phyloP scores from a whole-genome alignment of 2,113 vertebrate species.

The Salvelinus sp. region DNA sequence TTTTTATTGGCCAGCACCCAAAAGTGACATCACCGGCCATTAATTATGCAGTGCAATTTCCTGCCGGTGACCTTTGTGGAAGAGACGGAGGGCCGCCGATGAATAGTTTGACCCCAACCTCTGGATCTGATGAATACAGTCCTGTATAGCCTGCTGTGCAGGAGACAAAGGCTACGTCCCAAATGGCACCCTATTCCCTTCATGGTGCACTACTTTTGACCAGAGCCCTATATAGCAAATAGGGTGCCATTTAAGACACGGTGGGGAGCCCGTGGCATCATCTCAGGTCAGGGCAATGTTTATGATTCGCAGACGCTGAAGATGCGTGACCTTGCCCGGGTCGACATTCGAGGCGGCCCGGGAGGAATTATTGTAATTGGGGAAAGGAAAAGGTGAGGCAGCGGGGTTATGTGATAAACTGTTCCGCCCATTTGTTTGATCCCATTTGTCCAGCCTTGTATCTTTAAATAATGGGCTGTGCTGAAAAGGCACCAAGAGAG shows the following conservation, averaged over 20 bases:
- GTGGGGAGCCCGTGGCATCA: not conserved
- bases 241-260: not conserved
- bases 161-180: not conserved
- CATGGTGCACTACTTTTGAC: not conserved
- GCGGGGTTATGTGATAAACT: constrained; percentile 33
- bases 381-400: constrained; percentile 26
- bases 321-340: constrained; percentile 33
- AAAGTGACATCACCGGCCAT: constrained; percentile 43
- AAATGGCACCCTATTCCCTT: too few relatives aligned
- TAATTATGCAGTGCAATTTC: constrained; percentile 65
- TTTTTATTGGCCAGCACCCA: constrained; percentile 32
- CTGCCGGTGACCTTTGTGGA: constrained; percentile 58
- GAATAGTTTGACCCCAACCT: constrained; percentile 24
- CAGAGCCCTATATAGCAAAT: not conserved
- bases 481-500: constrained; percentile 35
- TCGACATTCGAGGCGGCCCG: constrained; percentile 23
- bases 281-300: not conserved
- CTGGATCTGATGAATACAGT: constrained; percentile 14
- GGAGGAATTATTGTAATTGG: constrained; percentile 50
- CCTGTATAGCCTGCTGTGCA: not conserved
- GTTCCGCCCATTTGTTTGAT: constrained; percentile 32
- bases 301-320: not conserved
- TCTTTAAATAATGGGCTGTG: constrained; percentile 51
- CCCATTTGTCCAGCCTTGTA: constrained; percentile 44
- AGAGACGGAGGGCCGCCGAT: constrained; percentile 25